Evolutionary conservation across 2,797 vertebrate genomes (phyloP).

Genomic region (Pangasius djambal): DNA sequence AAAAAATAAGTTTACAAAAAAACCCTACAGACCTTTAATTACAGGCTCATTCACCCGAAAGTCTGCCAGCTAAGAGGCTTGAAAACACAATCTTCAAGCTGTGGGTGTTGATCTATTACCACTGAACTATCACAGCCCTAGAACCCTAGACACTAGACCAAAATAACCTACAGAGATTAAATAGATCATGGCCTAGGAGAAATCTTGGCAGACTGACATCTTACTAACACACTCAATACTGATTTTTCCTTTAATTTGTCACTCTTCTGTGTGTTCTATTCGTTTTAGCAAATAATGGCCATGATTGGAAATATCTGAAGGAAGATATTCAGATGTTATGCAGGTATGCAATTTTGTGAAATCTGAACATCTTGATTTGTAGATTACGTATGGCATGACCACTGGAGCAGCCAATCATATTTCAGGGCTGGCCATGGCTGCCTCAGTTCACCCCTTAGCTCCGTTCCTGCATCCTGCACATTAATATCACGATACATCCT

Average conservation of each 20-base stretch:
- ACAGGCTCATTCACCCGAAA: not conserved
- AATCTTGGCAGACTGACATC: not conserved
- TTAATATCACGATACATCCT: not conserved
- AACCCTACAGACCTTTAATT: not conserved
- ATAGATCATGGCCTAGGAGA: not conserved
- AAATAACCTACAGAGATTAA: not conserved
- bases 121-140: not conserved
- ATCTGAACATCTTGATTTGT: not conserved
- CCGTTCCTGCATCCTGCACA: not conserved
- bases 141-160: not conserved
- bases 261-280: not conserved
- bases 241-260: not conserved
- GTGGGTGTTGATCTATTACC: conserved; percentile 12
- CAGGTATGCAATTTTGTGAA: not conserved
- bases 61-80: not conserved
- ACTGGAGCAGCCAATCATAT: not conserved
- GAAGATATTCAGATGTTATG: not conserved
- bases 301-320: not conserved
- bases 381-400: not conserved
- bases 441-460: not conserved
- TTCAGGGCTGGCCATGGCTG: not conserved
- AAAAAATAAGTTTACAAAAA: not conserved
- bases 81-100: not conserved
- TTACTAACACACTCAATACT: not conserved
- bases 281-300: not conserved